Evolutionary conservation across 2,113 vertebrate genomes (phyloP).

Genomic region (Toxotes chatareus): DNA sequence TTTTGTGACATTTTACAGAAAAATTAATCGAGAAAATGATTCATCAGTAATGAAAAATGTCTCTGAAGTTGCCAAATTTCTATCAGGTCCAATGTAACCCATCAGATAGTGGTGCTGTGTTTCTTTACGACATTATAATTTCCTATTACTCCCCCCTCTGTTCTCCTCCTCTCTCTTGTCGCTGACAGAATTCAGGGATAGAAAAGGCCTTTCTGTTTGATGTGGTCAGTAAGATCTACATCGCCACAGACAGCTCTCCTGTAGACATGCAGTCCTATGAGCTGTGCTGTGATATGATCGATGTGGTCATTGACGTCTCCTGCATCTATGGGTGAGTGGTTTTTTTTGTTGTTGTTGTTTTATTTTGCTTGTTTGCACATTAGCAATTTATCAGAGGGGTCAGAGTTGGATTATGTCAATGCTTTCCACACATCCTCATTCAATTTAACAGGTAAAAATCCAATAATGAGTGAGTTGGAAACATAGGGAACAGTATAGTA

Average conservation of each 20-base stretch:
- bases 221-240: slow-evolving; percentile 99
- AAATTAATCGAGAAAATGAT: neutral
- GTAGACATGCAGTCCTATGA: slow-evolving; percentile 99
- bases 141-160: neutral
- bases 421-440: neutral
- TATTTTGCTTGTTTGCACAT: neutral
- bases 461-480: neutral
- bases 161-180: neutral
- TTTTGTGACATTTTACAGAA: neutral
- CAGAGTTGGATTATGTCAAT: neutral
- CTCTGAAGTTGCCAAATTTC: neutral
- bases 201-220: slow-evolving; percentile 99
- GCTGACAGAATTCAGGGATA: slow-evolving; percentile 96
- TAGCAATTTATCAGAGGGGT: neutral
- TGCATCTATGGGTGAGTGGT: slow-evolving; percentile 97
- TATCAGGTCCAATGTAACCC: neutral
- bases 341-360: too few relatives aligned
- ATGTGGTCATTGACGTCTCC: slow-evolving; percentile 98
- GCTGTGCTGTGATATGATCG: slow-evolving; percentile 99
- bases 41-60: neutral
- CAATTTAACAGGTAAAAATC: neutral
- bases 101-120: neutral
- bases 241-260: slow-evolving; percentile 98
- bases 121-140: neutral
- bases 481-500: neutral